Percentiles rank a stretch among this genome's conserved stretches.
Evolutionary conservation across 2,888 invertebrate genomes (phyloP).

Genomic region (Muschampia plurimacula): DNA sequence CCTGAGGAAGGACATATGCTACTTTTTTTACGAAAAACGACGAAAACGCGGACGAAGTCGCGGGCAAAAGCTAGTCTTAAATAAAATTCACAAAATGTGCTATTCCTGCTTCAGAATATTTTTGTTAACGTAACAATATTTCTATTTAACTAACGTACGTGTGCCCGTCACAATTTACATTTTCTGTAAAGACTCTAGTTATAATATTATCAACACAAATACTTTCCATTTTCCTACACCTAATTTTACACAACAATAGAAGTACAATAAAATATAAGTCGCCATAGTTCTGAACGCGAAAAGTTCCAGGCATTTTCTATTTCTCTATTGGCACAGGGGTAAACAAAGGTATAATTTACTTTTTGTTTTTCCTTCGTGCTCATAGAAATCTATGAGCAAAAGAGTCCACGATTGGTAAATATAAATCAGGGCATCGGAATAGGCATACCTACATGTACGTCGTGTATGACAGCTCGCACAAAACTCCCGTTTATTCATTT

Average conservation of each 20-base stretch:
- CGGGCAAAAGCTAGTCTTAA: too few species aligned
- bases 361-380: slow-evolving; percentile 20
- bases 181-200: background rate
- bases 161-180: background rate
- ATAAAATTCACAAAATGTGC: too few species aligned
- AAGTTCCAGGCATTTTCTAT: slow-evolving; percentile 4
- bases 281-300: background rate
- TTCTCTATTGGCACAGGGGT: slow-evolving; percentile 2
- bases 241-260: slow-evolving; percentile 3
- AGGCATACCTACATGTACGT: background rate
- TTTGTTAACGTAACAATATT: too few species aligned
- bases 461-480: background rate
- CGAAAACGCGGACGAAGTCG: too few species aligned
- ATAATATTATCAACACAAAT: slow-evolving; percentile 2
- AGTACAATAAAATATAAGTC: slow-evolving; percentile 1
- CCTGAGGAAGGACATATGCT: too few species aligned
- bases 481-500: background rate
- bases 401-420: background rate
- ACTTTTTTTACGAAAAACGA: too few species aligned
- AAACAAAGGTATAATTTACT: slow-evolving; percentile 31
- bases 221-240: background rate
- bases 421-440: background rate
- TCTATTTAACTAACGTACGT: too few species aligned
- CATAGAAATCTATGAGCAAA: slow-evolving; percentile 20
- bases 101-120: too few species aligned